Evolutionary conservation across 1,140 invertebrate species (phyloP).

Genomic region (Solen grandis): DNA sequence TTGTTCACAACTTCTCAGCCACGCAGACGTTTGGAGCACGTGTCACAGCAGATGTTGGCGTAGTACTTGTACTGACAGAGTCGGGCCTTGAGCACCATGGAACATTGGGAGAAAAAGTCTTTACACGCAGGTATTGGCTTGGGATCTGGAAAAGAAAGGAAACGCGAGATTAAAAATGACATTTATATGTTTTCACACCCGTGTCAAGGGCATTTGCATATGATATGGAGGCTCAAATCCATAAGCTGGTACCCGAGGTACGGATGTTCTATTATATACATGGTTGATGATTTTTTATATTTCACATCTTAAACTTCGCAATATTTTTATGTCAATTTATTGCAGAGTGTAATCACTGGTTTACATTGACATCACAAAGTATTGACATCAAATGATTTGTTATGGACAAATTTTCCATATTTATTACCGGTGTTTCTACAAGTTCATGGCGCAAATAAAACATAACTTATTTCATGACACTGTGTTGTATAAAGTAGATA

Average conservation of each 20-base stretch:
- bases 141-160: background rate
- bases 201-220: background rate
- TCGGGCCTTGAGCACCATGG: constrained; percentile 31
- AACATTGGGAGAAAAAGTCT: constrained; percentile 37
- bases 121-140: constrained; percentile 7
- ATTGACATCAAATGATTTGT: too few species aligned
- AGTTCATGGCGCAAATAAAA: too few species aligned
- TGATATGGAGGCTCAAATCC: background rate
- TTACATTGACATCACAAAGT: too few species aligned
- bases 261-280: background rate
- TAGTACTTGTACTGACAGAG: constrained; percentile 57
- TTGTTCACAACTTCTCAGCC: background rate
- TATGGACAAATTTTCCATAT: too few species aligned
- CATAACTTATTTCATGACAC: too few species aligned
- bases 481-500: too few species aligned
- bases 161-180: background rate
- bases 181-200: too few species aligned
- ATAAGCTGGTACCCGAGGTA: background rate
- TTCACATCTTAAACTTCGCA: too few species aligned
- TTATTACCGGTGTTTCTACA: too few species aligned
- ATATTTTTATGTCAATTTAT: too few species aligned
- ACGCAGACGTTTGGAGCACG: constrained; percentile 16
- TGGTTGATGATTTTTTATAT: background rate
- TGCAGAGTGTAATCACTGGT: too few species aligned
- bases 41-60: constrained; percentile 45